phyloP scores from a whole-genome alignment of 2,888 invertebrate genomes.

The Megastigmus dorsalis region DNA sequence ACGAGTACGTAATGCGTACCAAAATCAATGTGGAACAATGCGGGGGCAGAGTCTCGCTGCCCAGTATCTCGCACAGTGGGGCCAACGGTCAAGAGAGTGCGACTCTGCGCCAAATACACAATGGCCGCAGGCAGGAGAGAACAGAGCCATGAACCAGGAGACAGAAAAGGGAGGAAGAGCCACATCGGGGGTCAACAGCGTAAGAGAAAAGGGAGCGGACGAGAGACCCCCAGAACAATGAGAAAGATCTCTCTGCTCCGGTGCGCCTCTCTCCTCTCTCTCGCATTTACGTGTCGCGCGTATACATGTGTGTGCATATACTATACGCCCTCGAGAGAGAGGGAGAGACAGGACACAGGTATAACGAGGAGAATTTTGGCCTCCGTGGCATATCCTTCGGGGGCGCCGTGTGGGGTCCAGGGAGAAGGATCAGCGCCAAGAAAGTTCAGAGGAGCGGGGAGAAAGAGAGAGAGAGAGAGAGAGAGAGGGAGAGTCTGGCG shows the following conservation, averaged over 20 bases:
- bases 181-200: constrained; percentile 6
- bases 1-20: background rate
- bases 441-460: constrained; percentile 60
- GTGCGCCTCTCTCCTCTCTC: constrained; percentile 10
- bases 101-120: constrained; percentile 2
- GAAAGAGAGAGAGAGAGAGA: too few species aligned
- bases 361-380: background rate
- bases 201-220: background rate
- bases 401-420: constrained; percentile 71
- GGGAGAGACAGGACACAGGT: background rate
- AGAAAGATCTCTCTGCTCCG: constrained; percentile 33
- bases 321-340: too few species aligned
- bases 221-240: constrained; percentile 12
- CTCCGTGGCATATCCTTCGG: constrained; percentile 32
- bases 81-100: constrained; percentile 48
- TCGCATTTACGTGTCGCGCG: background rate
- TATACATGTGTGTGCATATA: background rate
- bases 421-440: constrained; percentile 52
- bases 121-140: background rate
- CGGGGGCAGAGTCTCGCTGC: background rate
- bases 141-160: constrained; percentile 1
- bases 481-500: constrained; percentile 58
- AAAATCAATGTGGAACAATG: background rate
- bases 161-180: background rate
- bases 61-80: too few species aligned